Base-by-base conservation (phyloP, 2,797 vertebrate genomes). In the Benthosema pterotum region DNA sequence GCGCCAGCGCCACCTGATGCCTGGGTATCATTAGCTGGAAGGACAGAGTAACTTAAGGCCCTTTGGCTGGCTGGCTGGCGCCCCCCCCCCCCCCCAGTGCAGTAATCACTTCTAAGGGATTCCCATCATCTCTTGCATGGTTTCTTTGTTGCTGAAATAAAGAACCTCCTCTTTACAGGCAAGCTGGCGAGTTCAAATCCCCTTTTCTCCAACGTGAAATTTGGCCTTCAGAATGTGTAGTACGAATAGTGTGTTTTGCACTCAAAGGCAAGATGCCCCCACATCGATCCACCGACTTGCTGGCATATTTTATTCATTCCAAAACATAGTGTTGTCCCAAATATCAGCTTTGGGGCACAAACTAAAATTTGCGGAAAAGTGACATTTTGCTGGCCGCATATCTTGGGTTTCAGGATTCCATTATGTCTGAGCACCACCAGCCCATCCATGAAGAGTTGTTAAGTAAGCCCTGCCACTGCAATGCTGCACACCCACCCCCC, bases 1-100 rank as follows among this genome's bases (percentile, higher is more conserved):
- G 72, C 71, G 78, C 72, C 57, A 71, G 65, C 49, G 51, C 75
- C 94, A 95, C 92, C 94, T 94, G 94, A 93, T 92, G 83, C 93
- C 83, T 65, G 55, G 71, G 60, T 70, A 83, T 87, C 79, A 83
- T 87, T 88, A 84, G 83, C 70, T 66, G 67, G 63, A 70, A 76
- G 55, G 64, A 82, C 25, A 4, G 62, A 71, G 62, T 65, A 72
- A 83, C 67, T 79, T 65, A 57, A 63, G 54, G 76, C 61, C 71
- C 49, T 72, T 69, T 75, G 68, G 69, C 69, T 63, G 38, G 50
- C 7, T 28, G 73, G 65, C 67, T 43, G 57, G 62, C 13, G 52
- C 75, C 64, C 63, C 62, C 32, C 7, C 55, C 75, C 75, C 80
- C 71, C 75, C 69, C 69, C 70, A 72, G 67, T 69, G 70, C 63